Base-by-base conservation (phyloP, 2,113 vertebrate species). In the Sporophila hypoxantha region DNA sequence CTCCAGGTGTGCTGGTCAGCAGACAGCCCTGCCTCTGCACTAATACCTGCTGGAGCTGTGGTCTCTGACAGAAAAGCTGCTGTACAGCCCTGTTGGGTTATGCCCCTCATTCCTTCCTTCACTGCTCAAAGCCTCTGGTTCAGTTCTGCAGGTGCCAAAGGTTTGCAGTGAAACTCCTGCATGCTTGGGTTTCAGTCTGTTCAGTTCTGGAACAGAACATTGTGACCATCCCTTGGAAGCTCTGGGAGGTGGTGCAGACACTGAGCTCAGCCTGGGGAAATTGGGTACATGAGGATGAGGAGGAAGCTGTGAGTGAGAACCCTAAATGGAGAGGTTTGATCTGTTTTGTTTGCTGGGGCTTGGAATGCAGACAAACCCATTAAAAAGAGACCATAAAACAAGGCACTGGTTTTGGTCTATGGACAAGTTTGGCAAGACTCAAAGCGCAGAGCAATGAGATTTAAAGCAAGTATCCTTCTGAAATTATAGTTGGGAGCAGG, bases 351-450 rank as follows among this genome's bases (percentile, higher is more conserved):
- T 86, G 42, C 61, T 74, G 49, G 39, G 75, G 46, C 47, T 82
- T 88, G 76, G 71, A 84, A 44, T 65, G 37, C 67, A 82, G 57
- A 80, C 64, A 81, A 87, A 71, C 56, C 75, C 79, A 70, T 93
- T 93, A 87, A 66, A 91, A 93, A 17, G 27, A 85, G 65, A 47
- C 57, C 56, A 32, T 92, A 94, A 93, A 95, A 60, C 68, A 77
- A 89, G n/a, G 64, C 68, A 21, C 21, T 19, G 59, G 42, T 76
- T 95, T 85, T 83, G 66, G 86, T 90, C 60, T 74, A 34, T 25
- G 71, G 55, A 37, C 53, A 57, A 68, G 76, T 89, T 76, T 90
- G 93, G 82, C 66, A 69, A 92, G 90, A 76, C 47, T 44, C 68
- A 82, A 82, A 80, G 56, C 56, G 61, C 37, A 70, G 42, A 64